Base-by-base conservation (phyloP, 2,797 vertebrate species). In the Acomys russatus region DNA sequence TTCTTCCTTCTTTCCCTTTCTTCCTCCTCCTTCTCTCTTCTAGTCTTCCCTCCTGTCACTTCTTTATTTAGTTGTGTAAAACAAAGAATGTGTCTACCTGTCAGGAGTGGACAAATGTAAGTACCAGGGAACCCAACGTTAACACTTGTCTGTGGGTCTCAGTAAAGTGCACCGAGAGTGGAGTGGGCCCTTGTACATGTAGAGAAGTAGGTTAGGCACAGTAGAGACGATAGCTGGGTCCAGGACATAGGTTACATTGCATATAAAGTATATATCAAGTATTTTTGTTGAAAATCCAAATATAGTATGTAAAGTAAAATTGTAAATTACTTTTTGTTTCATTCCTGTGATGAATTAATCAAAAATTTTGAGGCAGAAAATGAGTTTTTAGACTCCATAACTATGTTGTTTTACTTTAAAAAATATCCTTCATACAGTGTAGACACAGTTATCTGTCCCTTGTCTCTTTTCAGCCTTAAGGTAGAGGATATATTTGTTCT, bases 351-450 rank as follows among this genome's bases (percentile, higher is more conserved):
- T 77, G 63, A 61, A 59, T 44, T 70, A 78, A 77, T 92, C 54
- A 22, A 11, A 87, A 70, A 20, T 70, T 44, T 61, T n/a, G 83
- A 79, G 84, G 33, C 38, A 71, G 18, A 49, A 33, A 61, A 22
- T 68, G 5, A 78, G 59, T n/a, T 87, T 92, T 38, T 78, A 61
- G 35, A 30, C 17, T 14, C 73, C 30, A 68, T 78, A 79, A 49
- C 22, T 44, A 85, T 77, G 44, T 92, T 78, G 22, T 68, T 61
- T 87, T 68, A 61, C 66, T 79, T 44, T 93, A 28, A 79, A 87
- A 68, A 61, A 51, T 20, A 92, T 6, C 56, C 33, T 86, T 54
- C 9, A 25, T 44, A 51, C 3, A 89, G 18, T 59, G 35, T 86
- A n/a, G 49, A 66, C n/a, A 86, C 14, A 61, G 12, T 86, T 68